Base-by-base conservation (phyloP, 2,888 invertebrate species). In the Spilosoma lubricipeda region DNA sequence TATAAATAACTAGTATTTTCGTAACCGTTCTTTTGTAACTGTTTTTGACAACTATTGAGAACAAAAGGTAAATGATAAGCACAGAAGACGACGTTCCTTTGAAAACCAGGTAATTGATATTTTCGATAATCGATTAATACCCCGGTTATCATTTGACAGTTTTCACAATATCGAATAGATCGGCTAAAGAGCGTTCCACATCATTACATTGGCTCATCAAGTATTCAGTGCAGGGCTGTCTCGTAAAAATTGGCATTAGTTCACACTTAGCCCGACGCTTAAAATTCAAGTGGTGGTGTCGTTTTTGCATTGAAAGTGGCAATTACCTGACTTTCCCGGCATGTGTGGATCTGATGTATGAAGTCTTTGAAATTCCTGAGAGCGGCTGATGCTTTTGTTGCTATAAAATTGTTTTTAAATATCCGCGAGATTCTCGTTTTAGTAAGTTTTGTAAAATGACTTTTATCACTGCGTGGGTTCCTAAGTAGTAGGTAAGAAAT, bases 231-330 rank as follows among this genome's bases (percentile, higher is more conserved):
- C 88, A 86, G 86, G 90, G 80, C 70, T 85, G 86, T 88, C 89
- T 91, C 92, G 91, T 92, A 93, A 94, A 93, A 93, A 94, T 91
- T 90, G 90, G 91, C 89, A 92, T 94, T 92, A 93, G 93, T 92
- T 92, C 92, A 91, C 93, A 93, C 93, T 94, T 92, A 91, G 90
- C 80, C 84, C 85, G 80, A 70, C 87, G 84, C 89, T 93, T 92
- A 90, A 92, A 92, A 93, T 93, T 93, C 94, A 85, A 86, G 88
- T 86, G 88, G 82, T 83, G 86, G 84, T 80, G 81, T 81, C 90
- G 89, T 90, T 92, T 92, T 92, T 92, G 91, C 93, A 92, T 93
- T 88, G 90, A 88, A 90, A 91, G 90, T 87, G 88, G 88, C 90
- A 88, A 91, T 93, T 93, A 93, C 92, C 90, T 91, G 90, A 86